Evolutionary conservation across 2,888 invertebrate species (phyloP).

Genomic region (Luperina testacea): DNA sequence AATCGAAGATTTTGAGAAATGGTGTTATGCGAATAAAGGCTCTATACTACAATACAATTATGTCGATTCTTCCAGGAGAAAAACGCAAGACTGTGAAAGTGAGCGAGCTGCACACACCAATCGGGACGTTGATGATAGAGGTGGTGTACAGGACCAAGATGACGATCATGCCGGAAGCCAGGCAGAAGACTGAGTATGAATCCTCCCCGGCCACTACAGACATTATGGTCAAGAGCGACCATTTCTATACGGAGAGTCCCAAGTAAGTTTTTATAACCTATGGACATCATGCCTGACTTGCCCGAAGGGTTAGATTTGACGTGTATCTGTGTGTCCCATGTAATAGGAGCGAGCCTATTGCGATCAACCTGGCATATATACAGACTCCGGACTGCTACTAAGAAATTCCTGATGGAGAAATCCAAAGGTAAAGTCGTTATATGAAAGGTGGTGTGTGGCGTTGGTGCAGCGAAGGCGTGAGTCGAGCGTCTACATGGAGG

Average conservation of each 20-base stretch:
- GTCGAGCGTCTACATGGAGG: neutral
- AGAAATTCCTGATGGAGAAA: neutral
- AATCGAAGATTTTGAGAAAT: too few relatives aligned
- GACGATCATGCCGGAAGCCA: slow-evolving; percentile 95
- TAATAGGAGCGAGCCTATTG: neutral
- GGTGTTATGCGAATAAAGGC: too few relatives aligned
- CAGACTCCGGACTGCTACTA: neutral
- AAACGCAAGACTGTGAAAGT: slow-evolving; percentile 94
- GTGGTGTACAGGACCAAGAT: slow-evolving; percentile 97
- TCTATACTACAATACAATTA: neutral
- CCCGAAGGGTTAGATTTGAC: neutral
- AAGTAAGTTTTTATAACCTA: slow-evolving; percentile 83
- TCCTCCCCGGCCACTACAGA: slow-evolving; percentile 76
- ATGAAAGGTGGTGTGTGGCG: too few relatives aligned
- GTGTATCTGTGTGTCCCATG: neutral
- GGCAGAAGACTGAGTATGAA: slow-evolving; percentile 89
- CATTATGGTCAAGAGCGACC: slow-evolving; percentile 97
- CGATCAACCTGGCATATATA: too few relatives aligned
- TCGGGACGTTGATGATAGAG: slow-evolving; percentile 95
- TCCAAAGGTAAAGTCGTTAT: neutral
- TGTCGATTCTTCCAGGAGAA: slow-evolving; percentile 90
- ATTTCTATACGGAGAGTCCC: slow-evolving; percentile 92
- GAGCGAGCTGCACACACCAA: slow-evolving; percentile 96
- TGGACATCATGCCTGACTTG: too few relatives aligned
- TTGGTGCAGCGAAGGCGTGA: neutral